Conservation (phyloP, 2,113 vertebrate genomes). For the Pterocles burchelli region DNA sequence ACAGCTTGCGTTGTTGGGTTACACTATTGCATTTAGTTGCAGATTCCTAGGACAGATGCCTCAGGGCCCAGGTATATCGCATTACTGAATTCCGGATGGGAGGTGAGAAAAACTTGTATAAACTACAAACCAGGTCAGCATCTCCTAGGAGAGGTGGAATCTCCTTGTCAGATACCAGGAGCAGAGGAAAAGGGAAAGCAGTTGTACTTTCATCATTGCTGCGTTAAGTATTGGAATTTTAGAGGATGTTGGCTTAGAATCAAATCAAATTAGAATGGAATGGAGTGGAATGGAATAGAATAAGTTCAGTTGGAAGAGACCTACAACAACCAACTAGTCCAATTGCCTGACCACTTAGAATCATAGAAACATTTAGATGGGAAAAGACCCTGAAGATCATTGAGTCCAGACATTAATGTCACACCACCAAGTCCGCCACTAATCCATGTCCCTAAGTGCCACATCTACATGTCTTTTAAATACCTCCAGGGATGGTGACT, state of each 20-base stretch:
- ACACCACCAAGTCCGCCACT: too few species aligned
- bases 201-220: neutral
- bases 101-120: neutral
- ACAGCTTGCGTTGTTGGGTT: neutral
- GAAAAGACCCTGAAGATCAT: too few species aligned
- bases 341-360: neutral
- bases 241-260: neutral
- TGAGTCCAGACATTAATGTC: too few species aligned
- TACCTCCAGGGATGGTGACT: too few species aligned
- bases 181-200: neutral
- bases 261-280: neutral
- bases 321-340: neutral
- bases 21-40: neutral
- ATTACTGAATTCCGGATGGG: neutral
- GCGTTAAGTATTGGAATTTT: fast-evolving
- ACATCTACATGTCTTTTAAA: too few species aligned
- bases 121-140: neutral
- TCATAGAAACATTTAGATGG: too few species aligned
- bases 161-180: neutral
- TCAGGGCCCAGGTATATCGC: neutral
- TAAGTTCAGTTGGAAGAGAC: too few species aligned
- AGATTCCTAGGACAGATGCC: neutral
- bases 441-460: too few species aligned
- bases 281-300: too few species aligned
- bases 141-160: neutral